phyloP scores from a whole-genome alignment of 2,888 invertebrate species.

The Chymomyza amoena region DNA sequence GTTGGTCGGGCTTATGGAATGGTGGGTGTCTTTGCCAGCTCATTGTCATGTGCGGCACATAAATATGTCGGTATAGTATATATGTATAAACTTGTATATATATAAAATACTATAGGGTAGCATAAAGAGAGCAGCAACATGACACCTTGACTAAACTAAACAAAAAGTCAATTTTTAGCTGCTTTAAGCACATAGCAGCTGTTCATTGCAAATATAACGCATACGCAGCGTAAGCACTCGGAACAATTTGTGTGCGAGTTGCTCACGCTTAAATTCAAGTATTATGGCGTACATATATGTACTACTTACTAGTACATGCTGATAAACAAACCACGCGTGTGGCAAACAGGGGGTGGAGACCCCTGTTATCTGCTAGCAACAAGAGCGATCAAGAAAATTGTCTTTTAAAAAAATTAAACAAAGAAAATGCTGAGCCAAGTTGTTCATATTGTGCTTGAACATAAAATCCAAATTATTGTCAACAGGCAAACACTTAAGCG shows the following conservation, averaged over 20 bases:
- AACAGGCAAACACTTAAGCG: slow-evolving; percentile 37
- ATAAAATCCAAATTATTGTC: slow-evolving; percentile 48
- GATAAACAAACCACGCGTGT: not conserved
- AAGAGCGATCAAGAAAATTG: slow-evolving; percentile 25
- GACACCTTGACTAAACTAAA: slow-evolving; percentile 8
- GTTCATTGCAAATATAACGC: slow-evolving; percentile 27
- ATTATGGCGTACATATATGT: slow-evolving; percentile 21
- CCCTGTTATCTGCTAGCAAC: not conserved
- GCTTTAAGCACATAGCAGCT: slow-evolving; percentile 11
- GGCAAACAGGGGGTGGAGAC: not conserved
- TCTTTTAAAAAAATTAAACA: slow-evolving; percentile 50
- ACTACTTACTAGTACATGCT: not conserved
- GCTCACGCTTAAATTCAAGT: slow-evolving; percentile 25
- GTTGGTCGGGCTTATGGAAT: slow-evolving; percentile 36
- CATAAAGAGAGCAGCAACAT: slow-evolving; percentile 15
- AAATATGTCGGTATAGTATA: slow-evolving; percentile 28
- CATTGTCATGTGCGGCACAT: slow-evolving; percentile 69
- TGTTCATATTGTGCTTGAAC: slow-evolving; percentile 7
- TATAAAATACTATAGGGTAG: not conserved
- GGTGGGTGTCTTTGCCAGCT: slow-evolving; percentile 32
- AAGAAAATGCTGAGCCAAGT: slow-evolving; percentile 31
- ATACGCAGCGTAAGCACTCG: slow-evolving; percentile 42
- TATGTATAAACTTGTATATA: slow-evolving; percentile 2
- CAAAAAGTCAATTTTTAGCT: slow-evolving; percentile 48
- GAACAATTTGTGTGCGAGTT: not conserved